phyloP scores from a whole-genome alignment of 1,140 invertebrate species.

The Sogatella furcifera region DNA sequence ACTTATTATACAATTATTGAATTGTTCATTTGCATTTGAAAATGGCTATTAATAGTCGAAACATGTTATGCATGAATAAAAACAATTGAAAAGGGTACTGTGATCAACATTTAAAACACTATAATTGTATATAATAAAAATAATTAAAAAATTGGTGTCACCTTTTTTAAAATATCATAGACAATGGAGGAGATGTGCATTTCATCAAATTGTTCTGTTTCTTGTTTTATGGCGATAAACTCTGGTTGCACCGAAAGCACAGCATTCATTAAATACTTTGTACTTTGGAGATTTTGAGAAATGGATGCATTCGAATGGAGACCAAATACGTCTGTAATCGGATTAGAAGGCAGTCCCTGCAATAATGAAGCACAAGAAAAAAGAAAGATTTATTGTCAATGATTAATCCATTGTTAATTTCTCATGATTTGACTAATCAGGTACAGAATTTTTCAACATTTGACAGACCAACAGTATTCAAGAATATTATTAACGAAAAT shows the following conservation, averaged over 20 bases:
- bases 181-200: neutral
- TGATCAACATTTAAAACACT: no score
- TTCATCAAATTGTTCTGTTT: neutral
- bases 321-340: conserved; percentile 73
- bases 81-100: no score
- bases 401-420: no score
- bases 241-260: conserved; percentile 26
- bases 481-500: neutral
- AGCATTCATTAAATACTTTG: conserved; percentile 46
- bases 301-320: conserved; percentile 84
- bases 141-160: neutral
- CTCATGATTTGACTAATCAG: no score
- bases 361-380: no score
- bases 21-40: no score
- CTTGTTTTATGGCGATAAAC: neutral
- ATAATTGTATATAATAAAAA: no score
- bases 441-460: neutral
- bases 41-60: no score
- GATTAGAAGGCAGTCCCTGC: conserved; percentile 48
- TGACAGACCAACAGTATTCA: neutral
- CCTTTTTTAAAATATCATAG: neutral
- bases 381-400: no score
- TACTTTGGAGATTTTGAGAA: conserved; percentile 63
- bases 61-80: no score
- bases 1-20: no score